phyloP scores from a whole-genome alignment of 2,797 vertebrate species.

The Loriculus beryllinus region DNA sequence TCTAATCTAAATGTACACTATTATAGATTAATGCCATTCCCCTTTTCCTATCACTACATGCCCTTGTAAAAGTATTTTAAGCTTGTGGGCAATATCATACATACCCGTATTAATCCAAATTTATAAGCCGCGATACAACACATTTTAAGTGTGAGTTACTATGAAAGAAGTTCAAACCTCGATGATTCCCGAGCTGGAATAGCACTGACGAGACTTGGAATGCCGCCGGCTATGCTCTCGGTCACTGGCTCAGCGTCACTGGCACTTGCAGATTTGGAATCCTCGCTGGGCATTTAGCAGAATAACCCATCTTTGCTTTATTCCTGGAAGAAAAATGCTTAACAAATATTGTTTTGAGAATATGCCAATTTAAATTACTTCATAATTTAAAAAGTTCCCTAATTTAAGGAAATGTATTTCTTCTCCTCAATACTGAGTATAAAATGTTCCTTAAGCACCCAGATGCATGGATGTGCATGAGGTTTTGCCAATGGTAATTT shows the following conservation, averaged over 20 bases:
- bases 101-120: neutral
- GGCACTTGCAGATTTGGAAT: neutral
- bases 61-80: neutral
- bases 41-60: neutral
- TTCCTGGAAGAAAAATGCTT: neutral
- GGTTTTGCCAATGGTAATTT: neutral
- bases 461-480: neutral
- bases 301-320: neutral
- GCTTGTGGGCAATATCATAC: fast-evolving
- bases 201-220: neutral
- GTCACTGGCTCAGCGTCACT: neutral
- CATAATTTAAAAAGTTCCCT: neutral
- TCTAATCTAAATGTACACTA: neutral
- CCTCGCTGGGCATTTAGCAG: fast-evolving
- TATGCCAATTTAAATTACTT: neutral
- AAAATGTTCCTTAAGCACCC: neutral
- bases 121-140: fast-evolving
- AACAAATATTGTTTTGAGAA: neutral
- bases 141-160: neutral
- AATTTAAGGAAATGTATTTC: neutral
- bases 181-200: neutral
- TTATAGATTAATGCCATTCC: neutral
- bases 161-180: neutral
- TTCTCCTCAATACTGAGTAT: neutral
- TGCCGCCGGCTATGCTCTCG: fast-evolving